These are phyloP conservation scores for Brachionus angularis DNA, from an alignment of 1,140 invertebrate species.

Conservation along the genomic window DNA sequence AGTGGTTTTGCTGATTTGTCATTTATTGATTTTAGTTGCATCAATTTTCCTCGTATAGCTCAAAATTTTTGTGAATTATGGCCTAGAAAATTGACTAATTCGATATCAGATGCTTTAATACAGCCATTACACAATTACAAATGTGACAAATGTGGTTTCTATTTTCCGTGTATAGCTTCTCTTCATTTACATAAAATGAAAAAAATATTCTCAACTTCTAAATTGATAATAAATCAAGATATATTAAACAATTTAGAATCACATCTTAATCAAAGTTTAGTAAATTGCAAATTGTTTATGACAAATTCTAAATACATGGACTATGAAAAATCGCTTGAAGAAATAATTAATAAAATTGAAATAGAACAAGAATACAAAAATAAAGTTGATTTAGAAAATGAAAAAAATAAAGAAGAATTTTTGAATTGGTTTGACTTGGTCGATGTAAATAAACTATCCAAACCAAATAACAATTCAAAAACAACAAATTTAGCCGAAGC, in stretches of 20 bases:
- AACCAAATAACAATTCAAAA: not conserved
- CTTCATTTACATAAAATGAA: conserved; percentile 1
- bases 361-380: not conserved
- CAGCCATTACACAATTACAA: conserved; percentile 38
- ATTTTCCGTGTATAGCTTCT: conserved; percentile 13
- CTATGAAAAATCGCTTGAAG: conserved; percentile 6
- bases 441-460: not conserved
- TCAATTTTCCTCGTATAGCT: conserved; percentile 31
- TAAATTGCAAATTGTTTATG: conserved; percentile 32
- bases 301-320: conserved; percentile 32
- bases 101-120: too few relatives aligned
- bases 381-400: not conserved
- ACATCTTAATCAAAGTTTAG: not conserved
- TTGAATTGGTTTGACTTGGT: conserved; percentile 18
- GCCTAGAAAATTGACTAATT: conserved; percentile 26
- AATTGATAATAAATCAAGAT: too few relatives aligned
- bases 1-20: conserved; percentile 37
- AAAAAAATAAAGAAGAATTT: not conserved
- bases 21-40: conserved; percentile 30
- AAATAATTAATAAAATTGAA: conserved; percentile 6
- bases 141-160: conserved; percentile 25
- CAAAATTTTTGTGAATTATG: conserved; percentile 28
- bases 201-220: not conserved
- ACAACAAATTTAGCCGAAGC: not conserved
- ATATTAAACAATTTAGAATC: too few relatives aligned